phyloP scores from a whole-genome alignment of 2,113 vertebrate genomes.

The Zosterops japonicus region DNA sequence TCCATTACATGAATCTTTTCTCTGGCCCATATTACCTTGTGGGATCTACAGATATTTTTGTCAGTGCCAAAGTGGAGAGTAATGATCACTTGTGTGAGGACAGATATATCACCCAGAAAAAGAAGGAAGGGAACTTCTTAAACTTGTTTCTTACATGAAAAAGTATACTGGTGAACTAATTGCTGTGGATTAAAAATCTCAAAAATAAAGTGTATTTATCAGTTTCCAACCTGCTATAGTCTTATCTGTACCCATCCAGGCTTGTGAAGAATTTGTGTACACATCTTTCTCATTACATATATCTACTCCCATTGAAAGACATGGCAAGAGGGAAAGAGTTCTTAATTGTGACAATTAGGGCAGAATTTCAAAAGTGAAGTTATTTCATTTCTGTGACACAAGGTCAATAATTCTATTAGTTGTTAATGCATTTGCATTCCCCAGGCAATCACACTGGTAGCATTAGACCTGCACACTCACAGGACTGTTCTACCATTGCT shows the following conservation, averaged over 20 bases:
- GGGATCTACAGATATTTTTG: neutral
- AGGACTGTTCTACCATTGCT: neutral
- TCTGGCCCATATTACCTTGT: neutral
- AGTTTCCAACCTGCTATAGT: neutral
- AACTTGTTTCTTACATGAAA: neutral
- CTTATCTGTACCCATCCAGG: neutral
- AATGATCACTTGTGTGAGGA: neutral
- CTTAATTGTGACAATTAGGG: constrained; percentile 26
- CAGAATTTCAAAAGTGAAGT: constrained; percentile 9
- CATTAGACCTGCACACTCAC: neutral
- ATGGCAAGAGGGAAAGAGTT: neutral
- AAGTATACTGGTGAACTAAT: neutral
- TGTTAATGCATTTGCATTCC: constrained; percentile 22
- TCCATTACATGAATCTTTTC: neutral
- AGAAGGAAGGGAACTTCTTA: neutral
- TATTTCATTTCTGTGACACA: neutral
- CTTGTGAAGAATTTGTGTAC: neutral
- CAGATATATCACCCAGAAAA: neutral
- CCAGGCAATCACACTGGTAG: neutral
- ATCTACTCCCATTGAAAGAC: neutral
- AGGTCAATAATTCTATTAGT: constrained; percentile 44
- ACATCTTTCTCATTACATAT: neutral
- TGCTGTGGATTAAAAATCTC: neutral
- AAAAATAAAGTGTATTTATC: neutral
- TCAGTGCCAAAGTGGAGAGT: neutral